Conservation (phyloP, 2,888 invertebrate species). For the Auanema freiburgensis region DNA sequence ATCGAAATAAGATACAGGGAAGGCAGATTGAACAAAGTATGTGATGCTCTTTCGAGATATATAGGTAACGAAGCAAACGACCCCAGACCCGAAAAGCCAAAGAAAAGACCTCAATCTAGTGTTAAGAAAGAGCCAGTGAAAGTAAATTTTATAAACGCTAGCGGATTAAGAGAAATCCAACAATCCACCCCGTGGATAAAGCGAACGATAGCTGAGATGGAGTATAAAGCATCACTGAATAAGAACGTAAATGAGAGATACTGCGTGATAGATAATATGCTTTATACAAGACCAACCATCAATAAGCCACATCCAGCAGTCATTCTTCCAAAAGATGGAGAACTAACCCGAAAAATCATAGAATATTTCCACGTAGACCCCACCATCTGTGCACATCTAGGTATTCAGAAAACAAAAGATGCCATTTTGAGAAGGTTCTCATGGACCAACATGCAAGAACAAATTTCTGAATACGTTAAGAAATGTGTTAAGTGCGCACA, state of each 20-base stretch:
- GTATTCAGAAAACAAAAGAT: constrained; percentile 15
- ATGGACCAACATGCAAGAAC: constrained; percentile 20
- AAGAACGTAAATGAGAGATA: constrained; percentile 11
- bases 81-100: neutral
- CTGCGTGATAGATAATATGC: constrained; percentile 9
- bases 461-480: constrained; percentile 5
- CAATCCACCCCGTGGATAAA: constrained; percentile 7
- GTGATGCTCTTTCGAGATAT: constrained; percentile 33
- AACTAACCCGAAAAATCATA: constrained; percentile 1
- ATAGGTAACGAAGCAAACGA: constrained; percentile 14
- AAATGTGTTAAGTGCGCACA: constrained; percentile 16
- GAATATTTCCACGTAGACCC: constrained; percentile 17
- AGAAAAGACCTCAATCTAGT: neutral
- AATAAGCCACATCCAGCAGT: constrained; percentile 1
- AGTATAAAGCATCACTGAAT: neutral
- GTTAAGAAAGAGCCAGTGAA: neutral
- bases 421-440: constrained; percentile 10
- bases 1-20: constrained; percentile 33
- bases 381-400: constrained; percentile 18
- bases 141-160: neutral
- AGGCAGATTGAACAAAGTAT: constrained; percentile 31
- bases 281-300: constrained; percentile 9
- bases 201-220: neutral
- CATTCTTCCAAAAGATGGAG: constrained; percentile 11
- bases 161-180: constrained; percentile 13